Base-by-base conservation (phyloP, 2,797 vertebrate species). In the Acanthornis magna region DNA sequence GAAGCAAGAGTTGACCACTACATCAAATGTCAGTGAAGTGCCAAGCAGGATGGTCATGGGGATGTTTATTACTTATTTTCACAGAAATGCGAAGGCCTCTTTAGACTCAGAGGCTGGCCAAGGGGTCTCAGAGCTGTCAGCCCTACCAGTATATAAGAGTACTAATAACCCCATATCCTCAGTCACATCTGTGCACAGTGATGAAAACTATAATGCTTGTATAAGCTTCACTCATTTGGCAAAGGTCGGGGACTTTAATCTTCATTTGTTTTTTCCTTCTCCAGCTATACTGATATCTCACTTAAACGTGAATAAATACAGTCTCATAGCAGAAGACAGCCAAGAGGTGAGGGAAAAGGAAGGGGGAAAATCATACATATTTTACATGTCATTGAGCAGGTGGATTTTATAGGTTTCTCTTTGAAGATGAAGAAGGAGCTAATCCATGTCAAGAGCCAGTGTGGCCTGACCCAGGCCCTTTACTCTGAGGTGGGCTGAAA, bases 1-100 rank as follows among this genome's bases (percentile, higher is more conserved):
- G 7, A 26, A 43, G 7, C 38, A 81, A 13, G 40, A 30, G 9
- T 43, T 81, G 32, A 43, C 25, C 8, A 2, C 53, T 54, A 2
- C 3, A 3, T 72, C 5, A 11, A 73, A 45, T 1, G 3, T 8
- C 36, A 9, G 0, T n/a, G 25, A 70, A 79, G 15, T 42, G 16
- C 21, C 2, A 15, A 25, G 38, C 27, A 34, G 47, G 21, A 34
- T 0, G 1, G n/a, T 43, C 26, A 38, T 0, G 0, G 61, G 17
- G 13, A 13, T 36, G 36, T n/a, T 82, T 26, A 29, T 26, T 71
- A 53, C 40, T 86, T 42, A 19, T 32, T 78, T 45, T 20, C 43
- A 45, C 43, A 45, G 18, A 92, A 85, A 40, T 47, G 26, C 45
- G 74, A 58, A 89, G 82, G 10, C 34, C 13, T 47, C 3, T 60